Percentiles rank a stretch among this genome's conserved stretches.
Evolutionary conservation across 2,797 vertebrate species (phyloP).

Genomic region (Pipistrellus pipistrellus): DNA sequence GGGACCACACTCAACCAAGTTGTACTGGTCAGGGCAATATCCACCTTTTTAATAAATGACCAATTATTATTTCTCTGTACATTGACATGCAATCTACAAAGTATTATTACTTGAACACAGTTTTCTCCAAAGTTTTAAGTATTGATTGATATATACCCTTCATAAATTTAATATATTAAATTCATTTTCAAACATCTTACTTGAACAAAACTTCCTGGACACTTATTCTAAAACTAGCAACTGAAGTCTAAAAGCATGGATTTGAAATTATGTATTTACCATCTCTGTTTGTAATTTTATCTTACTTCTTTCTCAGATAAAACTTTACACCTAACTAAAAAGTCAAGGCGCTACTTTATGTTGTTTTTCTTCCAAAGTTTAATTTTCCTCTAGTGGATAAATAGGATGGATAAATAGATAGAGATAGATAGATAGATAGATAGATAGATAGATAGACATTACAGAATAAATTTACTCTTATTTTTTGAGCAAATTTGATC

Average conservation of each 20-base stretch:
- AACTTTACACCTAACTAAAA: slow-evolving; percentile 27
- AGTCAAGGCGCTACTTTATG: background rate
- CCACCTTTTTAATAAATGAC: background rate
- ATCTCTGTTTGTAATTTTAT: background rate
- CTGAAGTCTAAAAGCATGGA: background rate
- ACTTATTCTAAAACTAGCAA: background rate
- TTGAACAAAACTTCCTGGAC: background rate
- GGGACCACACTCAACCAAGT: background rate
- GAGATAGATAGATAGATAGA: background rate
- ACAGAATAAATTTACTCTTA: background rate
- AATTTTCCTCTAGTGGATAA: background rate
- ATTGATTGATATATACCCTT: background rate
- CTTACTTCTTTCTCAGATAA: background rate
- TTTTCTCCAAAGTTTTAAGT: background rate
- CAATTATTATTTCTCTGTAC: slow-evolving; percentile 5
- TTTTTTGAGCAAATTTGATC: background rate
- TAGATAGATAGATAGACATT: background rate
- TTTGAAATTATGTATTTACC: background rate
- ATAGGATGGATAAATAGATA: background rate
- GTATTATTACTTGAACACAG: background rate
- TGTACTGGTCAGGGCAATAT: background rate
- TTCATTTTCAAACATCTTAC: background rate
- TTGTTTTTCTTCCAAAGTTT: background rate
- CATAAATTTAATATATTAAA: background rate
- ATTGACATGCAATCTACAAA: background rate